A percentile compares a stretch with the other conserved stretches of the same genome.
Conservation (phyloP, 2,888 invertebrate genomes). For the Allygus modestus region DNA sequence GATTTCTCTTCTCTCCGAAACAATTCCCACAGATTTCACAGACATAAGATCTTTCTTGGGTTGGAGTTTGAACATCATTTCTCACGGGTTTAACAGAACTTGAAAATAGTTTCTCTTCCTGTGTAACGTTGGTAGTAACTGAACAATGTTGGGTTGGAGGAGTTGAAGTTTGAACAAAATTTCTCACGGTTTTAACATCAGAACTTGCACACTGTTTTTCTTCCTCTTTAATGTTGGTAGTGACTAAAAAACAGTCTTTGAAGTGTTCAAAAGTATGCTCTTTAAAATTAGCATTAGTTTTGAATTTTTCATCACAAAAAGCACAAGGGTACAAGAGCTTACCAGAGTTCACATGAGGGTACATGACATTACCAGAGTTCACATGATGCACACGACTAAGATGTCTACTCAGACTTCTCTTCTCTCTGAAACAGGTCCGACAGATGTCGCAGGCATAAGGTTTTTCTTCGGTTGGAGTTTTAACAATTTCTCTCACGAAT, state of each 20-base stretch:
- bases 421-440: not conserved
- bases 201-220: not conserved
- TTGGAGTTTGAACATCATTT: not conserved
- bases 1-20: not conserved
- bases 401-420: not conserved
- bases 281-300: not conserved
- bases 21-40: not conserved
- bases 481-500: not conserved
- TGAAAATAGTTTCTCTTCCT: no score
- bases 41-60: not conserved
- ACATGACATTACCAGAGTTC: not conserved
- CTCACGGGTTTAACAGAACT: not conserved
- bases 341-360: not conserved
- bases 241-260: not conserved
- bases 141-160: no score
- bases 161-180: no score
- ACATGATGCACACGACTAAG: not conserved
- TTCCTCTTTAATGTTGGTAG: not conserved
- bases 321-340: not conserved
- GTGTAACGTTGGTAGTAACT: no score
- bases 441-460: conserved; percentile 1
- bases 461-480: not conserved
- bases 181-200: not conserved
- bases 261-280: conserved; percentile 11
- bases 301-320: conserved; percentile 23